These are phyloP conservation scores for Sebastes vulpes DNA, from an alignment of 2,797 vertebrate genomes.

Conservation along the genomic window DNA sequence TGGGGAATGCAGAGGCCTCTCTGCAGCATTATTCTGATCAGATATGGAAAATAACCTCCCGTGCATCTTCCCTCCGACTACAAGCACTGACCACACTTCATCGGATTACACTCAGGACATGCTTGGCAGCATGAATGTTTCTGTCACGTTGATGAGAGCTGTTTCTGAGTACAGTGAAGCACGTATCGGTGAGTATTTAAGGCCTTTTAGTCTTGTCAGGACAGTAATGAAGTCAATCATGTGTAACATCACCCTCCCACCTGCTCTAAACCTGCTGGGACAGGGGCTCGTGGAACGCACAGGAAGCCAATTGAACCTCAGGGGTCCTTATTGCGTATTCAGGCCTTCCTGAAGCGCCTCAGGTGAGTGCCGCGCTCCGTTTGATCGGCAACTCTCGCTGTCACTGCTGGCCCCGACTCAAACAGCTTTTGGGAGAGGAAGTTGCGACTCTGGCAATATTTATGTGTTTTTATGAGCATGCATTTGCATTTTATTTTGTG, in stretches of 20 bases:
- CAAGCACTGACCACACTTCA: slow-evolving; percentile 16
- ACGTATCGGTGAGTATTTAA: not conserved
- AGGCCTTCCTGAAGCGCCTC: slow-evolving; percentile 50
- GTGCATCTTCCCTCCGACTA: slow-evolving; percentile 1
- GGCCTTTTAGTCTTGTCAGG: slow-evolving; percentile 27
- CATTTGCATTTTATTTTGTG: slow-evolving; percentile 31
- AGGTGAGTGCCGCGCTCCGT: slow-evolving; percentile 34
- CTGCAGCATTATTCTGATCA: slow-evolving; percentile 4
- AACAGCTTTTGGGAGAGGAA: slow-evolving; percentile 36
- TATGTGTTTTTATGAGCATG: slow-evolving; percentile 1
- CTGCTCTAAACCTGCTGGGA: slow-evolving; percentile 72
- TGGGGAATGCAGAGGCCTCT: slow-evolving; percentile 28
- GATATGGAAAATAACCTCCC: slow-evolving; percentile 28
- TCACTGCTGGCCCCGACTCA: slow-evolving; percentile 46
- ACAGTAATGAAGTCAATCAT: slow-evolving; percentile 67
- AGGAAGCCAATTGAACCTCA: slow-evolving; percentile 44
- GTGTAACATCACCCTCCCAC: slow-evolving; percentile 58
- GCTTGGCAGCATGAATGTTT: not conserved
- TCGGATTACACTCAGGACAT: not conserved
- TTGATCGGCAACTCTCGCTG: slow-evolving; percentile 43
- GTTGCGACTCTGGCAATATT: not conserved
- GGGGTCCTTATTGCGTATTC: slow-evolving; percentile 46
- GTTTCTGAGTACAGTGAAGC: not conserved
- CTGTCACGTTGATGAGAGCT: not conserved
- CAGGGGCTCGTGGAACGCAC: slow-evolving; percentile 49